phyloP scores from a whole-genome alignment of 2,888 invertebrate genomes.

The Athalia circularis region DNA sequence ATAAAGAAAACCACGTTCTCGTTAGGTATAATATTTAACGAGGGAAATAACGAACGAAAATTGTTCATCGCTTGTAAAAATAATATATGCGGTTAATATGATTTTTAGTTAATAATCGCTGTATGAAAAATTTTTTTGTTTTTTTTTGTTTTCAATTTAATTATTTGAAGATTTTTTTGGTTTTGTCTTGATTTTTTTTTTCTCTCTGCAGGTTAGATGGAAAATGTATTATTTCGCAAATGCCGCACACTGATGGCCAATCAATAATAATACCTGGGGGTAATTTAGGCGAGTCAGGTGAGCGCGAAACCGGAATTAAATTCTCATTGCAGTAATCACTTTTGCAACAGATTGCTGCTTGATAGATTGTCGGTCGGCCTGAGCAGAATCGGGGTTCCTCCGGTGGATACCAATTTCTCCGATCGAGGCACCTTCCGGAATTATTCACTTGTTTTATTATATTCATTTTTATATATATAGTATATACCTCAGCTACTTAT shows the following conservation, averaged over 20 bases:
- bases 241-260: slow-evolving; percentile 74
- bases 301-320: slow-evolving; percentile 72
- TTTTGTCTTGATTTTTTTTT: not conserved
- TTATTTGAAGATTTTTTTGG: not conserved
- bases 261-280: slow-evolving; percentile 76
- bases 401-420: slow-evolving; percentile 78
- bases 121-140: slow-evolving; percentile 45
- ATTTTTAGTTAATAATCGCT: slow-evolving; percentile 36
- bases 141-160: not conserved
- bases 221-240: slow-evolving; percentile 56
- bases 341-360: slow-evolving; percentile 75
- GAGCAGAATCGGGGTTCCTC: slow-evolving; percentile 77
- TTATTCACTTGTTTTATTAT: slow-evolving; percentile 53
- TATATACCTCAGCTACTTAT: not conserved
- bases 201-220: slow-evolving; percentile 64
- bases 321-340: slow-evolving; percentile 79
- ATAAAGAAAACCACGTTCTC: slow-evolving; percentile 38
- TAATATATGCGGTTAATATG: slow-evolving; percentile 47
- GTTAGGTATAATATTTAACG: not conserved
- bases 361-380: slow-evolving; percentile 69
- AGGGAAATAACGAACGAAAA: slow-evolving; percentile 40
- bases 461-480: not conserved
- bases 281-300: slow-evolving; percentile 71
- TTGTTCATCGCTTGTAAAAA: slow-evolving; percentile 32
- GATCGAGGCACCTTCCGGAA: slow-evolving; percentile 76